phyloP scores from a whole-genome alignment of 64 coral and sea anemone species.

The Hydrozoanthus tunicans region DNA sequence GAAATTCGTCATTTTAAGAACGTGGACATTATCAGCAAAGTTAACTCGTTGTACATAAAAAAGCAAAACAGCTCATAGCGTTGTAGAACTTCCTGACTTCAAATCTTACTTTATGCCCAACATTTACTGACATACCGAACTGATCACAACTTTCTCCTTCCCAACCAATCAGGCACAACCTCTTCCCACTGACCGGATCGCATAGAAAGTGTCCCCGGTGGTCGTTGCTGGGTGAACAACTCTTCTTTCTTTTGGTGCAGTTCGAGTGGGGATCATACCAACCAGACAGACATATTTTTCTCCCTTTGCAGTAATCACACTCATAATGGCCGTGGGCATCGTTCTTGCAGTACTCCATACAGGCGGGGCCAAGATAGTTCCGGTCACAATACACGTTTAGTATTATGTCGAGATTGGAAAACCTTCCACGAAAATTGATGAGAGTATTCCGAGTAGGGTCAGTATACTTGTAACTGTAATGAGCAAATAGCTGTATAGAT shows the following conservation, averaged over 20 bases:
- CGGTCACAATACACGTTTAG: conserved; percentile 52
- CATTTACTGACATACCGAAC: background rate
- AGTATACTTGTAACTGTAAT: background rate
- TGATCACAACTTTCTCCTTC: conserved; percentile 24
- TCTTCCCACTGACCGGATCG: conserved; percentile 29
- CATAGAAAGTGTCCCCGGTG: conserved; percentile 32
- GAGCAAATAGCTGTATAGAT: background rate
- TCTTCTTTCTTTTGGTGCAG: conserved; percentile 46
- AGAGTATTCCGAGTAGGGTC: conserved; percentile 21
- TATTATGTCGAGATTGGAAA: conserved; percentile 24
- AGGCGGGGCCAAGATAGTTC: conserved; percentile 42
- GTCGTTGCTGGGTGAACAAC: conserved; percentile 52
- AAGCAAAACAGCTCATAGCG: too few relatives aligned
- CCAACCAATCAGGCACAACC: conserved; percentile 45
- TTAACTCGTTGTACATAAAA: too few relatives aligned
- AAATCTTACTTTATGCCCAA: too few relatives aligned
- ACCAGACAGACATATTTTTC: conserved; percentile 38
- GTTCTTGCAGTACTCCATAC: conserved; percentile 32
- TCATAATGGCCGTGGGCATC: conserved; percentile 37
- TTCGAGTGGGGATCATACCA: conserved; percentile 43
- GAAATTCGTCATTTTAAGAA: too few relatives aligned
- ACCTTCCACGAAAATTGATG: conserved; percentile 8
- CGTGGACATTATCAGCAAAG: too few relatives aligned
- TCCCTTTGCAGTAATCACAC: conserved; percentile 42
- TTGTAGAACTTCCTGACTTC: too few relatives aligned